Evolutionary conservation across 2,113 vertebrate genomes (phyloP), one percentile per base, ranked within the genome.

Genomic region (Bujurquina vittata): DNA sequence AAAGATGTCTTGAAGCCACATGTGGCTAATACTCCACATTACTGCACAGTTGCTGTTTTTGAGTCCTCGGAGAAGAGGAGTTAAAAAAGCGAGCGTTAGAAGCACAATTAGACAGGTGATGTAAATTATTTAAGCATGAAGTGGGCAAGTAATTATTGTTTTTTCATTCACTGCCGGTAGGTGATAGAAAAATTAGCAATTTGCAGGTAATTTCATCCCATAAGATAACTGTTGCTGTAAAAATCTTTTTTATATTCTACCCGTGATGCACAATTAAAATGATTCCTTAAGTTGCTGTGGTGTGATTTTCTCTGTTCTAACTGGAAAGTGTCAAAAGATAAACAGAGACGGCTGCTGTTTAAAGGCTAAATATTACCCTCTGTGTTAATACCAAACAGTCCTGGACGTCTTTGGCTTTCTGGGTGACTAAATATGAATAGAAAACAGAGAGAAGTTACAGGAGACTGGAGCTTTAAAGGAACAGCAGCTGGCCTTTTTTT

Each of bases 51-150:
- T 90, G 91, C 85, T 85, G 57, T 93, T 91, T 93, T 81, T 74
- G 43, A 81, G 49, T 83, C 88, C 88, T 89, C 82, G 23, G 88
- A 92, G 91, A 89, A 77, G 69, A 79, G 31, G 62, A 88, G 43
- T 74, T 9, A 0, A 1, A 55, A 88, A 77, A 84, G 80, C 77
- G 63, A 60, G 60, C 89, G 89, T 83, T 79, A 83, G 83, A 85
- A 77, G 80, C 86, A 75, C 87, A 92, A 94, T 95, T 95, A 93
- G 92, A 93, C 84, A 81, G 75, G 74, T 78, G 54, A 81, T 85
- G 87, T 92, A 74, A 92, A 93, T 94, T 89, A 93, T 92, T 94
- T 75, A 94, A 79, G 55, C 76, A 49, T 90, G 61, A 73, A 90
- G 80, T 77, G 77, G 75, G 43, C 75, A 56, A 73, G 61, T 72